Percentiles rank a stretch among this genome's conserved stretches.
Conservation (phyloP, 2,888 invertebrate genomes). For the Steromphala cineraria region DNA sequence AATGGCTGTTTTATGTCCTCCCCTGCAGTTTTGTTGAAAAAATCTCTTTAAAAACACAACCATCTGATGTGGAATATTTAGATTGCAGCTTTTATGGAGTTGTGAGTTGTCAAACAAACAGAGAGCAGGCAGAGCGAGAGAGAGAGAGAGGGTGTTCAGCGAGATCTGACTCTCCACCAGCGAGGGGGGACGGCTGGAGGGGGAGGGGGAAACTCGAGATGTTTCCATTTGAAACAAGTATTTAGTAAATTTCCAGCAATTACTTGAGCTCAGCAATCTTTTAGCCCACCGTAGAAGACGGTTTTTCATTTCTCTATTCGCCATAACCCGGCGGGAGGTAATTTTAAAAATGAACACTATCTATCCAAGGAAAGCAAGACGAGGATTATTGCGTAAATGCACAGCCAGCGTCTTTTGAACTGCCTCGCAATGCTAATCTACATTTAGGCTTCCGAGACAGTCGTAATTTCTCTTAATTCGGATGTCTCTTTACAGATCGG, state of each 20-base stretch:
- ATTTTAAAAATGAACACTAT: not conserved
- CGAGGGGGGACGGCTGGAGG: not conserved
- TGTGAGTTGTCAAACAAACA: not conserved
- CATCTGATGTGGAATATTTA: slow-evolving; percentile 5
- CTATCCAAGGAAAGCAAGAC: not conserved
- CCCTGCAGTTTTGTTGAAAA: not conserved
- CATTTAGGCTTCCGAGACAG: not conserved
- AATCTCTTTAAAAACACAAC: slow-evolving; percentile 7
- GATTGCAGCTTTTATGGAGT: slow-evolving; percentile 6
- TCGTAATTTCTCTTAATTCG: not conserved
- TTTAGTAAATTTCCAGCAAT: slow-evolving; percentile 22
- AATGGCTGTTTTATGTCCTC: not conserved
- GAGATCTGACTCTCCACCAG: not conserved
- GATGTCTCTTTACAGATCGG: not conserved
- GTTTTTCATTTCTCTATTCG: not conserved
- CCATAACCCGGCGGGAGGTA: not conserved
- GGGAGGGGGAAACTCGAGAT: slow-evolving; percentile 2
- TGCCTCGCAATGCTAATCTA: not conserved
- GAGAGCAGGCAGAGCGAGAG: not conserved
- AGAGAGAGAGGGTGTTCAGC: too few species aligned
- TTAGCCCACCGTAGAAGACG: not conserved
- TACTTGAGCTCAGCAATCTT: not conserved
- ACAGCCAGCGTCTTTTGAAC: not conserved
- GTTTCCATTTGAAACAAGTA: slow-evolving; percentile 21
- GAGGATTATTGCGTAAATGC: not conserved